Evolutionary conservation across 1,140 invertebrate species (phyloP).

Genomic region (Bombyx mori): DNA sequence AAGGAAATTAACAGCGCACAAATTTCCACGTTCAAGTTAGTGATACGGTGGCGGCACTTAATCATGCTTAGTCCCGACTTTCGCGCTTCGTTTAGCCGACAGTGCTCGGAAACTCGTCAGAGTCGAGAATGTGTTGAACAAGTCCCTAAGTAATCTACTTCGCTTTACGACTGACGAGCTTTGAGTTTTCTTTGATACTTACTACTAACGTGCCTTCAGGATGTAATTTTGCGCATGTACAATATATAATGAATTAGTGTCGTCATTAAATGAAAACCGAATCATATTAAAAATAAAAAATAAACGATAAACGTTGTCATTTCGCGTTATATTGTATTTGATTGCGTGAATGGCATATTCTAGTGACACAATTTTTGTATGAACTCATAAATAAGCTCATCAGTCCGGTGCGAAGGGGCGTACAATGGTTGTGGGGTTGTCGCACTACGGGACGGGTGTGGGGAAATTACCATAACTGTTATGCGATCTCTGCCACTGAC

Average conservation of each 20-base stretch:
- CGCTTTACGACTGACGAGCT: conserved; percentile 14
- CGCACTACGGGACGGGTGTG: conserved; percentile 12
- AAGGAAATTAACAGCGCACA: not conserved
- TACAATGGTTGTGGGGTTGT: not conserved
- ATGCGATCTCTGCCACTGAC: conserved; percentile 23
- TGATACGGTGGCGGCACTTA: conserved; percentile 24
- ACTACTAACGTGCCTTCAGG: too few species aligned
- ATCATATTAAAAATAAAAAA: too few species aligned
- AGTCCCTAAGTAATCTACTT: conserved; percentile 20
- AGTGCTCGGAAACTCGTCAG: conserved; percentile 16
- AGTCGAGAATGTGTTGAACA: conserved; percentile 20
- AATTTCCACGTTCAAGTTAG: conserved; percentile 23
- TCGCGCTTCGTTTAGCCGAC: conserved; percentile 19
- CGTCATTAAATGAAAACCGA: too few species aligned
- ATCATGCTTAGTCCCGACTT: conserved; percentile 23
- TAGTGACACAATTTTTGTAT: conserved; percentile 32
- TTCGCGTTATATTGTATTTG: conserved; percentile 9
- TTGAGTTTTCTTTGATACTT: conserved; percentile 6
- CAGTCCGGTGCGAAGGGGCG: conserved; percentile 3
- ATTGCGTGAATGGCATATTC: conserved; percentile 18
- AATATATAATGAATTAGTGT: too few species aligned
- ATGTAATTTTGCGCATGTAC: too few species aligned
- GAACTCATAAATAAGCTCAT: conserved; percentile 20
- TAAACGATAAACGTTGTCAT: conserved; percentile 9
- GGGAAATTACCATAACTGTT: conserved; percentile 32